These are phyloP conservation scores for Ianthella basta DNA, from an alignment of 37 sponge, comb jelly and placozoan species.

Conservation along the genomic window DNA sequence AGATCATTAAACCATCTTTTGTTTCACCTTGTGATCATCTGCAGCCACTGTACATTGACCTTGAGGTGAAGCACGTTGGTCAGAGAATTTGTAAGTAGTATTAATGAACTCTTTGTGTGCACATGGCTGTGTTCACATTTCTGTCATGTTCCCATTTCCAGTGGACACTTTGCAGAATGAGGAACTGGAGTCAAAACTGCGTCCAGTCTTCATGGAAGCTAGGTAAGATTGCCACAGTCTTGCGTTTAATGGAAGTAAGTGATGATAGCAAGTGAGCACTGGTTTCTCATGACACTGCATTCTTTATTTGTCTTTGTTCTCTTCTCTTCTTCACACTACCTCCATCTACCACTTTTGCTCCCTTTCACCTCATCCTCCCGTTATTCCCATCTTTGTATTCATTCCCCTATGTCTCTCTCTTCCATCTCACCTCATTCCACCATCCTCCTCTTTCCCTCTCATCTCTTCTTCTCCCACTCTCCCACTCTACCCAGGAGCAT, in stretches of 20 bases:
- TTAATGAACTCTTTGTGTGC: neutral
- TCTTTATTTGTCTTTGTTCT: no score
- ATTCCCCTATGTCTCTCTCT: no score
- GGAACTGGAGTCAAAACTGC: constrained; percentile 56
- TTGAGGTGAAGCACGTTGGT: constrained; percentile 3
- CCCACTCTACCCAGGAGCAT: constrained; percentile 36
- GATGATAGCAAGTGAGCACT: no score
- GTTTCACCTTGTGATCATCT: neutral
- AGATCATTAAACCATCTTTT: no score
- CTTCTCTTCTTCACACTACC: no score
- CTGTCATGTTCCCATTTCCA: constrained; percentile 6
- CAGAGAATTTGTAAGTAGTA: constrained; percentile 30
- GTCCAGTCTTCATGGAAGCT: constrained; percentile 69
- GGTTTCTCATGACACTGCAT: no score
- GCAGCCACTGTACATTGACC: constrained; percentile 26
- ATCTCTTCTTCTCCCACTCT: neutral
- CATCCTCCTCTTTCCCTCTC: no score
- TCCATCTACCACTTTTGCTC: no score
- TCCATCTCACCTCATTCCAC: no score
- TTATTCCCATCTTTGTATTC: no score
- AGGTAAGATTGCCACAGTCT: constrained; percentile 43
- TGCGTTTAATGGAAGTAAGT: no score
- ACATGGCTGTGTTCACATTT: neutral
- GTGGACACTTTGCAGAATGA: constrained; percentile 56
- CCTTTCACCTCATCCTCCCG: no score